These are phyloP conservation scores for Zhuqinia jingwanae DNA, from an alignment of 2,888 invertebrate genomes.

Conservation along the genomic window DNA sequence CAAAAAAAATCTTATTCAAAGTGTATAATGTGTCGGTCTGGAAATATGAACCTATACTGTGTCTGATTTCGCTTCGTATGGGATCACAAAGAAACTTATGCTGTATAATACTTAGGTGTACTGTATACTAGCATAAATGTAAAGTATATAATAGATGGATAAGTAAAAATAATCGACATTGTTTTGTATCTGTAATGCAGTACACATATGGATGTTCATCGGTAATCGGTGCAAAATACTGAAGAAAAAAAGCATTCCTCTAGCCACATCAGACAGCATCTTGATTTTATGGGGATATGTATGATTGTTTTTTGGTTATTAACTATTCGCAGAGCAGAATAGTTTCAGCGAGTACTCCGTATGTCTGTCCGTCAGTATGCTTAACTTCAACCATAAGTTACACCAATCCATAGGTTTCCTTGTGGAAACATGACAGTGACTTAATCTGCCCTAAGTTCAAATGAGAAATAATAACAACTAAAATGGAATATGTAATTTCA, in stretches of 20 bases:
- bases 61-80: too few species aligned
- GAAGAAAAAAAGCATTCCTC: background rate
- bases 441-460: too few species aligned
- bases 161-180: constrained; percentile 11
- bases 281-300: constrained; percentile 60
- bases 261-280: constrained; percentile 22
- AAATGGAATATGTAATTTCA: too few species aligned
- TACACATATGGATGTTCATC: constrained; percentile 44
- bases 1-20: background rate
- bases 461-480: too few species aligned
- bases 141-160: background rate
- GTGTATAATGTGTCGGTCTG: too few species aligned
- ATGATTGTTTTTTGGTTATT: constrained; percentile 2
- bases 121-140: background rate
- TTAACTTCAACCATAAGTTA: too few species aligned
- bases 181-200: background rate
- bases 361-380: too few species aligned
- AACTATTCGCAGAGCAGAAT: too few species aligned
- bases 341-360: too few species aligned
- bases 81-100: background rate
- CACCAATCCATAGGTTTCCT: too few species aligned
- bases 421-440: too few species aligned
- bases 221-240: constrained; percentile 35
- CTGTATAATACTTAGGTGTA: background rate
- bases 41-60: too few species aligned